Conservation (phyloP, 2,113 vertebrate genomes). For the Hydrolagus affinis region DNA sequence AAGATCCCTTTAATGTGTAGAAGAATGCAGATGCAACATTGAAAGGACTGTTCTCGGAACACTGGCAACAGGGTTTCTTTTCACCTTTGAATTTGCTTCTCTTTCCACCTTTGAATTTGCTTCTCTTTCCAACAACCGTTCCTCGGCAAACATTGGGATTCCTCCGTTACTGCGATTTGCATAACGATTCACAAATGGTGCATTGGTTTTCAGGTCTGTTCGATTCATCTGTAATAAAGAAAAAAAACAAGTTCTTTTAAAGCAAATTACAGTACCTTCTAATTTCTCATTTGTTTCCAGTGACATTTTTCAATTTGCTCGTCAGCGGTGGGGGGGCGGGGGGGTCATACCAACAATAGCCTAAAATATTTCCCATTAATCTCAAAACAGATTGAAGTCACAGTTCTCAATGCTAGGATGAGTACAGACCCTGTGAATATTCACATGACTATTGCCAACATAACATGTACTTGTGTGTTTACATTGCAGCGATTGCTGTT, state of each 20-base stretch:
- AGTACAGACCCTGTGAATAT: no score
- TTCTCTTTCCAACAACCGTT: constrained; percentile 9
- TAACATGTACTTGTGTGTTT: no score
- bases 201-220: background rate
- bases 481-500: no score
- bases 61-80: constrained; percentile 5
- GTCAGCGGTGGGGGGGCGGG: no score
- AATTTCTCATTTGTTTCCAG: background rate
- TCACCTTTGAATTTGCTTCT: constrained; percentile 33
- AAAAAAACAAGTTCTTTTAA: background rate
- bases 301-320: no score
- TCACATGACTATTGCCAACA: no score
- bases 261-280: background rate
- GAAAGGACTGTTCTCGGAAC: constrained; percentile 39
- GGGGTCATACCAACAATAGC: no score
- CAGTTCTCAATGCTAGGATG: no score
- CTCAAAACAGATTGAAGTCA: no score
- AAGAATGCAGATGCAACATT: constrained; percentile 40
- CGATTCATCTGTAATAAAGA: background rate
- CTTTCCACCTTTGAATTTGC: constrained; percentile 34
- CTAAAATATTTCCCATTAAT: no score
- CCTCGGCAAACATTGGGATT: constrained; percentile 29
- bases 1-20: constrained; percentile 37
- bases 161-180: constrained; percentile 29
- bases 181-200: constrained; percentile 31